Conservation (phyloP, 2,797 vertebrate genomes). For the Megaceryle alcyon region DNA sequence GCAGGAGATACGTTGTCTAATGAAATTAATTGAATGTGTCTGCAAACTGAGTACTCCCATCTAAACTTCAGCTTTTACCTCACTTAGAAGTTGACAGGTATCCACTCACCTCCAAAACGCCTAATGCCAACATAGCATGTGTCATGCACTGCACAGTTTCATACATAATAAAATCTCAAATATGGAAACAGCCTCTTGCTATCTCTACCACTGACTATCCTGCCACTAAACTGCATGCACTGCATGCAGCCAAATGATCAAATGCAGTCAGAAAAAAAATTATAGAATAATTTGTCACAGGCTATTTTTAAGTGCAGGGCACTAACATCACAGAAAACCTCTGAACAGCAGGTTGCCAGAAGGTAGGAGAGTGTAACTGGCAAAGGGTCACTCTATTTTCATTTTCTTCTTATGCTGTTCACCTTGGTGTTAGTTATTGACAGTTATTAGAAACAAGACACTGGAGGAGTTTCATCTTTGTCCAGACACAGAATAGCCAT, state of each 20-base stretch:
- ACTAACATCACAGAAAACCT: background rate
- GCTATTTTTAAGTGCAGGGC: background rate
- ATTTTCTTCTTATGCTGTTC: background rate
- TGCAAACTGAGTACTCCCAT: constrained; percentile 27
- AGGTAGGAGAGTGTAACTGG: background rate
- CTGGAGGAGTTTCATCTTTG: background rate
- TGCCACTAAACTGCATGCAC: background rate
- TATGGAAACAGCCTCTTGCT: background rate
- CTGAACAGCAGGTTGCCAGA: background rate
- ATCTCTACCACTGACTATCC: background rate
- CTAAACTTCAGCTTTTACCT: constrained; percentile 43
- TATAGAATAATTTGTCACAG: background rate
- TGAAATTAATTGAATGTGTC: constrained; percentile 62
- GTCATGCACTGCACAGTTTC: background rate
- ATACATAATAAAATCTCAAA: background rate
- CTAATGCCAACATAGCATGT: background rate
- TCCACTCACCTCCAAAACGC: background rate
- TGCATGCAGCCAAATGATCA: background rate
- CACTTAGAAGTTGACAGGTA: constrained; percentile 22
- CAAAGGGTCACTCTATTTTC: background rate
- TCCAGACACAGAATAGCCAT: background rate
- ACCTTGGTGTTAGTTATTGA: background rate
- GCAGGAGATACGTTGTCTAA: constrained; percentile 54
- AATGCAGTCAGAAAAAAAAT: background rate
- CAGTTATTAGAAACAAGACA: background rate